Conservation (phyloP, 2,888 invertebrate species). For the Trichogramma dendrolimi region DNA sequence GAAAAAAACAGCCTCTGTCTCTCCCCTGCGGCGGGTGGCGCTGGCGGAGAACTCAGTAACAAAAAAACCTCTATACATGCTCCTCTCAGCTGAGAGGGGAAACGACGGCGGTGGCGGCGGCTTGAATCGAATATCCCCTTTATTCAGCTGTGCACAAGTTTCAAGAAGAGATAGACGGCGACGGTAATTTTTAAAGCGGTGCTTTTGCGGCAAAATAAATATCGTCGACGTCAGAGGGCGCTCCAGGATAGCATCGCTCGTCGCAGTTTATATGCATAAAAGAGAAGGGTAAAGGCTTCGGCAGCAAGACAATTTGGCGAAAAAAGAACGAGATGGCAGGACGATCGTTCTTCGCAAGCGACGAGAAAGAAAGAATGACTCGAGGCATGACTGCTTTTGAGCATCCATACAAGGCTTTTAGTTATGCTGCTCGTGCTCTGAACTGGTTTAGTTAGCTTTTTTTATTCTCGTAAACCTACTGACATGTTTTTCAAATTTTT, state of each 20-base stretch:
- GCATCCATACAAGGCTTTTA: too few relatives aligned
- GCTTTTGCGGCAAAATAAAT: conserved; percentile 48
- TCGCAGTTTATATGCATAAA: conserved; percentile 8
- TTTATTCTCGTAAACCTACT: too few relatives aligned
- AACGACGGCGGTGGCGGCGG: background rate
- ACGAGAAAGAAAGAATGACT: too few relatives aligned
- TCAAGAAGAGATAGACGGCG: conserved; percentile 21
- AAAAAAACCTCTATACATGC: background rate
- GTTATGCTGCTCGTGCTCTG: too few relatives aligned
- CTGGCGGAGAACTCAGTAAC: background rate
- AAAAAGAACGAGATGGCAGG: conserved; percentile 19
- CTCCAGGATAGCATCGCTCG: conserved; percentile 28
- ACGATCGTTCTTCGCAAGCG: conserved; percentile 28
- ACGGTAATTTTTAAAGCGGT: conserved; percentile 49
- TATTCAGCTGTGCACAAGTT: background rate
- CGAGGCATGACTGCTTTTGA: too few relatives aligned
- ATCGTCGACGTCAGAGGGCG: conserved; percentile 41
- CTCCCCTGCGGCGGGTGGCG: conserved; percentile 20
- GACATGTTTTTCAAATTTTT: too few relatives aligned
- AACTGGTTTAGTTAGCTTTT: too few relatives aligned
- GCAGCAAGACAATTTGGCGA: conserved; percentile 19
- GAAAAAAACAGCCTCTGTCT: conserved; percentile 12
- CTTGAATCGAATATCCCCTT: conserved; percentile 10
- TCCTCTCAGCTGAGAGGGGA: conserved; percentile 27
- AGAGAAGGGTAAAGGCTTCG: background rate